Conservation (phyloP, 1,140 invertebrate genomes). For the Oryzaephilus surinamensis region DNA sequence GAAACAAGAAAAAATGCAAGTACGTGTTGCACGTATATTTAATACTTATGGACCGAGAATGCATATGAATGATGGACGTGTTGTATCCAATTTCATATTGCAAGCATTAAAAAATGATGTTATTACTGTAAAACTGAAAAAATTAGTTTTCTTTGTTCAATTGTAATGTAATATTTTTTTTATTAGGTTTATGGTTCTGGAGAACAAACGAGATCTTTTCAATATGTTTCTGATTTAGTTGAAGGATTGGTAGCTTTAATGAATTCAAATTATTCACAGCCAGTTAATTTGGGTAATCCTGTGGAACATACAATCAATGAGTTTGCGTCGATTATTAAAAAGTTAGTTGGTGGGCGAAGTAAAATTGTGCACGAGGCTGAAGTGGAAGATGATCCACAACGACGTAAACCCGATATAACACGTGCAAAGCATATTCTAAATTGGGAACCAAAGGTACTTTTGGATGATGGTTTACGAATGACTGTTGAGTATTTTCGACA, state of each 20-base stretch:
- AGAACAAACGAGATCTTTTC: slow-evolving; percentile 94
- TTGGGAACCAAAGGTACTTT: slow-evolving; percentile 88
- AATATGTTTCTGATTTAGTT: slow-evolving; percentile 95
- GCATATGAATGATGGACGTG: slow-evolving; percentile 98
- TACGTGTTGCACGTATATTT: slow-evolving; percentile 95
- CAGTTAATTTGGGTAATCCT: slow-evolving; percentile 97
- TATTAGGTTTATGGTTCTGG: slow-evolving; percentile 87
- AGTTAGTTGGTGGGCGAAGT: slow-evolving; percentile 75
- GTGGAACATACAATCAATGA: slow-evolving; percentile 95
- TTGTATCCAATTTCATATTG: slow-evolving; percentile 97
- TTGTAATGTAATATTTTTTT: slow-evolving; percentile 5
- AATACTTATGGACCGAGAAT: slow-evolving; percentile 99
- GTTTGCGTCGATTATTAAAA: slow-evolving; percentile 88
- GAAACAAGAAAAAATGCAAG: slow-evolving; percentile 90
- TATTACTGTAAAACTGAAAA: slow-evolving; percentile 83
- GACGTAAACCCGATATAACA: slow-evolving; percentile 85
- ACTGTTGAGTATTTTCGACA: slow-evolving; percentile 88
- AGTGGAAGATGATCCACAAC: slow-evolving; percentile 92
- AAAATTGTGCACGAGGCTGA: slow-evolving; percentile 70
- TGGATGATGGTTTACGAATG: slow-evolving; percentile 72
- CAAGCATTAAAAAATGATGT: slow-evolving; percentile 91
- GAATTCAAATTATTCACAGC: slow-evolving; percentile 86
- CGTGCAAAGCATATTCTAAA: slow-evolving; percentile 74
- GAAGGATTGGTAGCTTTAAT: slow-evolving; percentile 89
- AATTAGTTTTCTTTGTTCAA: background rate